These are phyloP conservation scores for Drosophila pseudoobscura DNA, from an alignment of 1,140 invertebrate species.

Conservation along the genomic window DNA sequence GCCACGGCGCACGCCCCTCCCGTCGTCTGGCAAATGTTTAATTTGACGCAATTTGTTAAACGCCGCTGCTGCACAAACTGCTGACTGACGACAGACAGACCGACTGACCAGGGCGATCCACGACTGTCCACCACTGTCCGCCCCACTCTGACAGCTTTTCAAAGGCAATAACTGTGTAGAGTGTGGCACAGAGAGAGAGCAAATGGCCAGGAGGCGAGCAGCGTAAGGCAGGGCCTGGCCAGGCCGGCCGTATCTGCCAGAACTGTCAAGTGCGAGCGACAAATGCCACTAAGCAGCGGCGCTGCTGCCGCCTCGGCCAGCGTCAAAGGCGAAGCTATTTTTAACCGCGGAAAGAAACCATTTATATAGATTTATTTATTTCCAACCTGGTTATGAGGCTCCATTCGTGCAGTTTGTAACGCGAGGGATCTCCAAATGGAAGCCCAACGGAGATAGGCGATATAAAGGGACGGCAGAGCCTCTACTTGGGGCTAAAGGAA, in stretches of 20 bases:
- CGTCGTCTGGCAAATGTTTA: conserved; percentile 36
- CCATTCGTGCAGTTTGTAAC: conserved; percentile 20
- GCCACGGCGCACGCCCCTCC: background rate
- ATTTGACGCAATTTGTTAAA: conserved; percentile 79
- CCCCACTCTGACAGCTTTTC: conserved; percentile 43
- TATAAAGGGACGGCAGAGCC: too few species aligned
- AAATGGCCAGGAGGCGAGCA: background rate
- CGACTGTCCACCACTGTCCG: conserved; percentile 18
- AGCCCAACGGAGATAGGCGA: too few species aligned
- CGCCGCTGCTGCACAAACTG: conserved; percentile 33
- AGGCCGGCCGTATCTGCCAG: conserved; percentile 33
- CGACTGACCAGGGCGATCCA: conserved; percentile 14
- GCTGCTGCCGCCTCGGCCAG: conserved; percentile 26
- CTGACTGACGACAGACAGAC: conserved; percentile 33
- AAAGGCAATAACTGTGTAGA: conserved; percentile 48
- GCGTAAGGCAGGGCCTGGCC: conserved; percentile 3
- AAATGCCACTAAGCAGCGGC: conserved; percentile 74
- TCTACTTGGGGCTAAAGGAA: too few species aligned
- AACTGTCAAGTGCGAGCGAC: conserved; percentile 71
- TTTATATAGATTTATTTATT: conserved; percentile 61
- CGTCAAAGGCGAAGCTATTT: conserved; percentile 65
- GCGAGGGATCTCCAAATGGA: background rate
- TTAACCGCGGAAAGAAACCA: conserved; percentile 73
- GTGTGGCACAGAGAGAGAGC: background rate
- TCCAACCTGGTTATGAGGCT: conserved; percentile 34